A percentile compares a stretch with the other conserved stretches of the same genome.
Evolutionary conservation across 1,140 invertebrate genomes (phyloP).

Genomic region (Choristoneura fumiferana): DNA sequence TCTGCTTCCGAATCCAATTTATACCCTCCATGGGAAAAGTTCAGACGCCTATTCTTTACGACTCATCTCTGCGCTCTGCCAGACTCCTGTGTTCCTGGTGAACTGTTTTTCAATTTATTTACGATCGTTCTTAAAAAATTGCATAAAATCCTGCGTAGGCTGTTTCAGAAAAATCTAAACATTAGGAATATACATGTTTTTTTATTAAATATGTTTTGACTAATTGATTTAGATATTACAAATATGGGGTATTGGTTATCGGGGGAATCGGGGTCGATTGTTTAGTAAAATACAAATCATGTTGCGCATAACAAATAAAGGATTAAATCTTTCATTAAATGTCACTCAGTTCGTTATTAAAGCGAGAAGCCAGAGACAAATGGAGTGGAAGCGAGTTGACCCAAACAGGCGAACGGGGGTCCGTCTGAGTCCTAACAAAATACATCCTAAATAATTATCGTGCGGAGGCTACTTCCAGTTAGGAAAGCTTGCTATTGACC

Average conservation of each 20-base stretch:
- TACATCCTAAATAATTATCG: slow-evolving; percentile 63
- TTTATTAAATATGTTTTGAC: no score
- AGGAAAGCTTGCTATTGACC: background rate
- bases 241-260: no score
- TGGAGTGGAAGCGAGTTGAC: slow-evolving; percentile 49
- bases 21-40: slow-evolving; percentile 71
- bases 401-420: slow-evolving; percentile 43
- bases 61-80: slow-evolving; percentile 47
- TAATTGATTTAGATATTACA: no score
- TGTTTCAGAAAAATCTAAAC: no score
- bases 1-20: slow-evolving; percentile 78
- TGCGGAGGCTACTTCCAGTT: slow-evolving; percentile 18
- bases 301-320: background rate
- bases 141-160: no score
- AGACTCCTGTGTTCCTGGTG: slow-evolving; percentile 28
- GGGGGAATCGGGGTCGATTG: no score
- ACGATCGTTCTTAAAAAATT: no score
- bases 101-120: slow-evolving; percentile 25
- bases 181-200: no score
- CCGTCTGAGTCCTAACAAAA: slow-evolving; percentile 62
- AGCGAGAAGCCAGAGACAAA: slow-evolving; percentile 34
- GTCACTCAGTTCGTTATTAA: slow-evolving; percentile 34
- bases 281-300: background rate
- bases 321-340: slow-evolving; percentile 19
- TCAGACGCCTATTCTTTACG: slow-evolving; percentile 70